These are phyloP conservation scores for Cataglyphis rosenhaueri DNA, from an alignment of 2,888 invertebrate species.

Conservation along the genomic window DNA sequence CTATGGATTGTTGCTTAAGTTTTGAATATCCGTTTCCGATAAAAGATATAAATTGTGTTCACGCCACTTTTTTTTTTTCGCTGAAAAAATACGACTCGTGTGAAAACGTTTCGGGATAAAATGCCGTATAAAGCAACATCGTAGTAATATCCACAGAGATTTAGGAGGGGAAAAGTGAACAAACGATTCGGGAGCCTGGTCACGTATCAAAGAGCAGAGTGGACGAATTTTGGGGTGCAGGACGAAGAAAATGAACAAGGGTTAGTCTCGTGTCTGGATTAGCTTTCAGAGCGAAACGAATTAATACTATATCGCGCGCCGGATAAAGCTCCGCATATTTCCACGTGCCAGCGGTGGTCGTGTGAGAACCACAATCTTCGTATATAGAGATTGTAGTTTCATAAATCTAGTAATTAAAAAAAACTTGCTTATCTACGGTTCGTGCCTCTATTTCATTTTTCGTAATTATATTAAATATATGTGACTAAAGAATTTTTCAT, in stretches of 20 bases:
- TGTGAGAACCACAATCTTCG: constrained; percentile 38
- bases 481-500: background rate
- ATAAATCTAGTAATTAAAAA: constrained; percentile 33
- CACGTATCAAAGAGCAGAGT: constrained; percentile 70
- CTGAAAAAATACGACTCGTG: constrained; percentile 49
- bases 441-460: background rate
- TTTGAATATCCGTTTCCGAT: constrained; percentile 21
- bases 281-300: constrained; percentile 75
- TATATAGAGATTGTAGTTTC: constrained; percentile 10
- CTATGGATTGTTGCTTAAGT: background rate
- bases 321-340: constrained; percentile 54
- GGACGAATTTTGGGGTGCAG: constrained; percentile 72
- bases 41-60: constrained; percentile 18
- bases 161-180: constrained; percentile 61
- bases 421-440: background rate
- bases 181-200: constrained; percentile 69
- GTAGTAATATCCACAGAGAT: constrained; percentile 62
- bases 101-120: constrained; percentile 68
- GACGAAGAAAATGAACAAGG: constrained; percentile 74
- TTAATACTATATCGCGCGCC: constrained; percentile 70
- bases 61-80: constrained; percentile 45
- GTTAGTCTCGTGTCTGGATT: constrained; percentile 74
- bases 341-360: constrained; percentile 36
- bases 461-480: background rate
- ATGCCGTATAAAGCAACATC: constrained; percentile 57